Evolutionary conservation across 2,113 vertebrate genomes (phyloP).

Genomic region (Entelurus aequoreus): DNA sequence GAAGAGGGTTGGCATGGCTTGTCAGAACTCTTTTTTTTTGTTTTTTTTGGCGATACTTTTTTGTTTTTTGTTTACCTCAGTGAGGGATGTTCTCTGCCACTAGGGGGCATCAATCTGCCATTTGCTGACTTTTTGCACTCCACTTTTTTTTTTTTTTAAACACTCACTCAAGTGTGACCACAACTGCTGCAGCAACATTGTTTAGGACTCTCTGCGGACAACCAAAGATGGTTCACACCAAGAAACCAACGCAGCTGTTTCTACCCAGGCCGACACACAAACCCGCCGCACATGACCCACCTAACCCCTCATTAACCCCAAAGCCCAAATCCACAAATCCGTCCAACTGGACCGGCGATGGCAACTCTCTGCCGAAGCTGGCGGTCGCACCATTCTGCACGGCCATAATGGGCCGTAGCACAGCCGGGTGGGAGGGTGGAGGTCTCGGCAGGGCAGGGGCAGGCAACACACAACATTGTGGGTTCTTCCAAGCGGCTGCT

Average conservation of each 20-base stretch:
- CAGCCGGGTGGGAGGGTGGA: slow-evolving; percentile 20
- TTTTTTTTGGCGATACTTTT: background rate
- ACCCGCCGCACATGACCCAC: slow-evolving; percentile 14
- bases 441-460: background rate
- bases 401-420: slow-evolving; percentile 59
- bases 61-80: background rate
- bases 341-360: slow-evolving; percentile 63
- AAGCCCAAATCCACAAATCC: slow-evolving; percentile 70
- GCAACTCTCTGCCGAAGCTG: slow-evolving; percentile 51
- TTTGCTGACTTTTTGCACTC: slow-evolving; percentile 17
- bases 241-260: too few species aligned
- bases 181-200: slow-evolving; percentile 31
- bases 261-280: slow-evolving; percentile 33
- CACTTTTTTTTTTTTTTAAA: slow-evolving; percentile 24
- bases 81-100: slow-evolving; percentile 17
- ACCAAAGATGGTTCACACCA: slow-evolving; percentile 11
- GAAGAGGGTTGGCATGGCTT: slow-evolving; percentile 32
- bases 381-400: slow-evolving; percentile 65
- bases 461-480: slow-evolving; percentile 46
- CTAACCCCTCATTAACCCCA: slow-evolving; percentile 62
- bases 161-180: slow-evolving; percentile 46
- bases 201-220: slow-evolving; percentile 33
- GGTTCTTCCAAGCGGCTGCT: slow-evolving; percentile 52
- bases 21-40: slow-evolving; percentile 12
- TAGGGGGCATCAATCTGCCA: slow-evolving; percentile 50